phyloP scores from a whole-genome alignment of 1,140 invertebrate species.

The Pogonomyrmex californicus region DNA sequence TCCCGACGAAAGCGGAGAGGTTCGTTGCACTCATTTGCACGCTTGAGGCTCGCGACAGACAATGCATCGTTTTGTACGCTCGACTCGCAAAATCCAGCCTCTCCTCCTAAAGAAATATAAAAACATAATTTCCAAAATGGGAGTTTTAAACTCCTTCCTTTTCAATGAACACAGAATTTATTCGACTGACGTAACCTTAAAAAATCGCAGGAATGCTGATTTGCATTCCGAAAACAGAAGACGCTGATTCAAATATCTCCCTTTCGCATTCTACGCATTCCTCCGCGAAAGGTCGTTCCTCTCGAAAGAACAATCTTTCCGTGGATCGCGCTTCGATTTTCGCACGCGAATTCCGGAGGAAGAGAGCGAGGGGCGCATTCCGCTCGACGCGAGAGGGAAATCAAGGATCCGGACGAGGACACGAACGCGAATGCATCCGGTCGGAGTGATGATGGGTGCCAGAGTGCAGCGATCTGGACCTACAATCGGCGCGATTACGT shows the following conservation, averaged over 20 bases:
- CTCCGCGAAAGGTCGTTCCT: too few relatives aligned
- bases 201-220: background rate
- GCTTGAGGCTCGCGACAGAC: background rate
- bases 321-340: background rate
- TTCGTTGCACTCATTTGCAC: constrained; percentile 74
- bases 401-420: background rate
- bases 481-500: constrained; percentile 35
- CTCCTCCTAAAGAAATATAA: background rate
- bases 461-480: background rate
- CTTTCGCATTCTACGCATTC: too few relatives aligned
- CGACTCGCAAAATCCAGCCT: constrained; percentile 6
- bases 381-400: background rate
- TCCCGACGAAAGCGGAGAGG: constrained; percentile 53
- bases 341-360: background rate
- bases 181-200: background rate
- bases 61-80: constrained; percentile 44
- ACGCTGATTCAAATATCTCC: background rate
- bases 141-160: background rate
- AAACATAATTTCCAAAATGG: too few relatives aligned
- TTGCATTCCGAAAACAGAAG: background rate
- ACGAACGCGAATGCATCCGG: background rate
- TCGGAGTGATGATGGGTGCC: background rate
- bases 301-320: background rate
- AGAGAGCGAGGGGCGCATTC: background rate
- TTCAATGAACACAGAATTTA: background rate